Evolutionary conservation across 1,140 invertebrate species (phyloP).

Genomic region (Lucilia cuprina): DNA sequence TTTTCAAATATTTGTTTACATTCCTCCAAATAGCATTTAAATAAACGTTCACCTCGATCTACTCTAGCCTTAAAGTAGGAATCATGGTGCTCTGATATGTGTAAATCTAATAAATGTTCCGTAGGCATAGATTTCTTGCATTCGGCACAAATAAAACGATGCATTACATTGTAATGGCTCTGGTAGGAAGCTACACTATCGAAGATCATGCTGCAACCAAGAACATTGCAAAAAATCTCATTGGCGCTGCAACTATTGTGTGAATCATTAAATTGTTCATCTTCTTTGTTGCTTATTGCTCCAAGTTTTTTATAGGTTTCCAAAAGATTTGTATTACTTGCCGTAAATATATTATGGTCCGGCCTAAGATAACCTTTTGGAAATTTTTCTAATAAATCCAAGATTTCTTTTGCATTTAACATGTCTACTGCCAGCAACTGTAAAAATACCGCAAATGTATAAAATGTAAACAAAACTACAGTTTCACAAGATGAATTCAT

Average conservation of each 20-base stretch:
- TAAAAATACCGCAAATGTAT: neutral
- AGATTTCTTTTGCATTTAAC: conserved; percentile 23
- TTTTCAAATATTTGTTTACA: conserved; percentile 68
- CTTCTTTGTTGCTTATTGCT: conserved; percentile 46
- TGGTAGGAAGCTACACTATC: conserved; percentile 17
- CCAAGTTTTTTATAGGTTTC: conserved; percentile 48
- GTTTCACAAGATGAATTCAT: neutral
- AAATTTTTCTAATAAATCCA: conserved; percentile 20
- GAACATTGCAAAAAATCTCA: conserved; percentile 35
- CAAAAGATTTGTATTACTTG: conserved; percentile 8
- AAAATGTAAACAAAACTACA: neutral
- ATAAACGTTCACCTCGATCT: conserved; percentile 68
- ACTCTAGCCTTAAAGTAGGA: conserved; percentile 70
- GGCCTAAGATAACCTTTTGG: conserved; percentile 28
- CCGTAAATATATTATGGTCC: conserved; percentile 18
- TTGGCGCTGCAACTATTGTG: neutral
- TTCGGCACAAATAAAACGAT: conserved; percentile 43
- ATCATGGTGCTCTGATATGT: conserved; percentile 74
- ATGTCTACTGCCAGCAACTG: neutral
- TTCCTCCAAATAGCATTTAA: conserved; percentile 72
- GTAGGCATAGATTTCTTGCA: conserved; percentile 71
- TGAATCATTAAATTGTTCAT: conserved; percentile 35
- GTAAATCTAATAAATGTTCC: conserved; percentile 73
- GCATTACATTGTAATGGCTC: conserved; percentile 37
- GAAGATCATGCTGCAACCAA: conserved; percentile 22